Evolutionary conservation across 2,797 vertebrate genomes (phyloP).

Genomic region (Sebastes melanostomus): DNA sequence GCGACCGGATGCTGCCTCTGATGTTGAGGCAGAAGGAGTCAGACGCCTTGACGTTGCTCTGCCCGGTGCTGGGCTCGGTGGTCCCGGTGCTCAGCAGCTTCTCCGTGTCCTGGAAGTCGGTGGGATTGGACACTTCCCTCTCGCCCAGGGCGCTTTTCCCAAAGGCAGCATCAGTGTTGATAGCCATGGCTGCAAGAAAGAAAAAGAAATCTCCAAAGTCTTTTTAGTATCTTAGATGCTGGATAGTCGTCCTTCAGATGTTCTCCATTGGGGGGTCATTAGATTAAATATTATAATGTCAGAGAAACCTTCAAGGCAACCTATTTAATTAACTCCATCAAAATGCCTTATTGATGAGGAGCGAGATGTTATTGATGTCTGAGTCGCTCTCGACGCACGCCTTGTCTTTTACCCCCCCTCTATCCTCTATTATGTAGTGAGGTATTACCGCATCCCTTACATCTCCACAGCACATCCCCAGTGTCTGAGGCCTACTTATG

Average conservation of each 20-base stretch:
- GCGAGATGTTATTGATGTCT: constrained; percentile 66
- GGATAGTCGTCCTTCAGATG: constrained; percentile 59
- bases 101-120: constrained; percentile 88
- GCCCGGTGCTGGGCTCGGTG: constrained; percentile 73
- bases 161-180: constrained; percentile 81
- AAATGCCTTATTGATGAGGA: constrained; percentile 66
- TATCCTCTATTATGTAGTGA: constrained; percentile 54
- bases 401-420: constrained; percentile 52
- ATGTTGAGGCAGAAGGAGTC: constrained; percentile 83
- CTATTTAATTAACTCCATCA: constrained; percentile 72
- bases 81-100: constrained; percentile 84
- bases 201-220: constrained; percentile 13
- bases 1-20: constrained; percentile 77
- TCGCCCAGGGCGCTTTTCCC: constrained; percentile 72
- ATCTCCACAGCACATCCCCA: constrained; percentile 54
- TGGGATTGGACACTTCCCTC: constrained; percentile 76
- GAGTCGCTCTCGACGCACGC: constrained; percentile 55
- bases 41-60: constrained; percentile 81
- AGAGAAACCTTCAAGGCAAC: constrained; percentile 23
- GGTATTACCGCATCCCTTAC: constrained; percentile 64
- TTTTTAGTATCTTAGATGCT: constrained; percentile 10
- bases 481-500: constrained; percentile 43
- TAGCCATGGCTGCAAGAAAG: constrained; percentile 77
- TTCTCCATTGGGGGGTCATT: constrained; percentile 67
- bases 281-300: constrained; percentile 52